phyloP scores from a whole-genome alignment of 2,888 invertebrate genomes.

The Synanthedon vespiformis region DNA sequence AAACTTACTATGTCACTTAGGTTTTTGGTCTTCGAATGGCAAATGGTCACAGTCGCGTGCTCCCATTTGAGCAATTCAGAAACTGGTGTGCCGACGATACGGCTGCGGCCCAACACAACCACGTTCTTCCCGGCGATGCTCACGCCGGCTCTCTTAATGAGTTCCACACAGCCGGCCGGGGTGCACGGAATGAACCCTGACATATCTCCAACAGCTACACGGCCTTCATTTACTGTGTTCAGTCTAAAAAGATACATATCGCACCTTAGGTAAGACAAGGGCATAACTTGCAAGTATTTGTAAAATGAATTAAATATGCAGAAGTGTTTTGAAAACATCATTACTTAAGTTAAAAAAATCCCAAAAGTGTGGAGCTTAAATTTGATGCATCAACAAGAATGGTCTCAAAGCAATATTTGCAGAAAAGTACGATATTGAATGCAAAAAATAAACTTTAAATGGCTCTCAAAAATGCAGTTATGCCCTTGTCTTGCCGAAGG shows the following conservation, averaged over 20 bases:
- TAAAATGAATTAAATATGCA: too few relatives aligned
- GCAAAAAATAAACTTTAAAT: too few relatives aligned
- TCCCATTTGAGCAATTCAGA: constrained; percentile 96
- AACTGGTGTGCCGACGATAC: constrained; percentile 97
- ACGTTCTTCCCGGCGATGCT: constrained; percentile 85
- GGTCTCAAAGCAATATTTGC: too few relatives aligned
- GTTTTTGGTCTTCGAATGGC: constrained; percentile 94
- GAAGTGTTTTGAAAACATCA: too few relatives aligned
- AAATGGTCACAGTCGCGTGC: constrained; percentile 96
- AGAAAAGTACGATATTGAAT: too few relatives aligned
- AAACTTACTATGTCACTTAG: constrained; percentile 77
- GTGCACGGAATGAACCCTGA: constrained; percentile 95
- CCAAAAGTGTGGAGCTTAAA: too few relatives aligned
- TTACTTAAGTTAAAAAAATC: too few relatives aligned
- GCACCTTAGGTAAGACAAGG: too few relatives aligned
- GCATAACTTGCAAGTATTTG: too few relatives aligned
- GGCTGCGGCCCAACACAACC: constrained; percentile 96
- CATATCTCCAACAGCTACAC: constrained; percentile 89
- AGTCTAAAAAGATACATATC: constrained; percentile 71
- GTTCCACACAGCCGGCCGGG: constrained; percentile 93
- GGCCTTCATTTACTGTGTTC: constrained; percentile 94
- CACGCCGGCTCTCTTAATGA: constrained; percentile 85
- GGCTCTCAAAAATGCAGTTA: too few relatives aligned
- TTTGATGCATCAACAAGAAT: too few relatives aligned
- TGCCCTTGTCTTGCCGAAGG: too few relatives aligned